These are phyloP conservation scores for Harpegnathos saltator DNA, from an alignment of 1,140 invertebrate genomes.

Conservation along the genomic window DNA sequence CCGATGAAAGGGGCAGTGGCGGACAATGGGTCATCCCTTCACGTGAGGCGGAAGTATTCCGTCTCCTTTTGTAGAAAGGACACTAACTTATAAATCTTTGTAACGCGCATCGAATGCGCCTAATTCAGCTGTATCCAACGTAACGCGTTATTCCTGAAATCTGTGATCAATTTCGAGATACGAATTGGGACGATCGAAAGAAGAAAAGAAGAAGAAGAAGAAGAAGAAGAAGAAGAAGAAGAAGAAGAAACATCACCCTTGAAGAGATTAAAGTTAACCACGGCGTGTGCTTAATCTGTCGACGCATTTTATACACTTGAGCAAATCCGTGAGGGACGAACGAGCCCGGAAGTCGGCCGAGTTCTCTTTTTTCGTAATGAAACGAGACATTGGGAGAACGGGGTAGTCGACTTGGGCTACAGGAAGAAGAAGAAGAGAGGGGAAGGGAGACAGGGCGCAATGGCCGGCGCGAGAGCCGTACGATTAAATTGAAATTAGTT, in stretches of 20 bases:
- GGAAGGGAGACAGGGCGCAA: constrained; percentile 45
- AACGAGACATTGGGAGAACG: constrained; percentile 37
- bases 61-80: background rate
- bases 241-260: background rate
- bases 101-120: too few relatives aligned
- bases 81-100: too few relatives aligned
- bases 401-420: background rate
- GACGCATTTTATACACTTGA: background rate
- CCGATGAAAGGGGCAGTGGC: background rate
- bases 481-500: constrained; percentile 84
- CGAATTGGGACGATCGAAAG: too few relatives aligned
- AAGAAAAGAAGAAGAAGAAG: too few relatives aligned
- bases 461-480: constrained; percentile 66
- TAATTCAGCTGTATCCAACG: too few relatives aligned
- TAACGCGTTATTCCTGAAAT: too few relatives aligned
- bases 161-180: too few relatives aligned
- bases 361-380: background rate
- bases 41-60: background rate
- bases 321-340: background rate
- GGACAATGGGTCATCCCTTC: background rate
- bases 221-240: background rate
- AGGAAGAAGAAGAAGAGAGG: background rate
- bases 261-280: background rate
- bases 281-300: background rate
- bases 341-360: background rate